phyloP scores from a whole-genome alignment of 2,113 vertebrate species.

The Etia nguti region DNA sequence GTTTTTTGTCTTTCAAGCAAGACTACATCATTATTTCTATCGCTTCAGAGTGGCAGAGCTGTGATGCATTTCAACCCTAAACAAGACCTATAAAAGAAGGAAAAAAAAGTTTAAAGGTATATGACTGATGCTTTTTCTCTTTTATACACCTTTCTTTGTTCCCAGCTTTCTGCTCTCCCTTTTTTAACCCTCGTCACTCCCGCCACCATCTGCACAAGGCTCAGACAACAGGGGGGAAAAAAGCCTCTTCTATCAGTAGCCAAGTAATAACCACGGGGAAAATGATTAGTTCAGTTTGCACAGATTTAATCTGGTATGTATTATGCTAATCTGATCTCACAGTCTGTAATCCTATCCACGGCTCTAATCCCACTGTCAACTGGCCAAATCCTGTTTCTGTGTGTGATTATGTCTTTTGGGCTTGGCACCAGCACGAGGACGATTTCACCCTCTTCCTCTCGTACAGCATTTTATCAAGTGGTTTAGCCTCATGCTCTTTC shows the following conservation, averaged over 20 bases:
- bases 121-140: not conserved
- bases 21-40: not conserved
- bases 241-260: not conserved
- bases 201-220: not conserved
- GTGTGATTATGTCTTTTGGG: constrained; percentile 49
- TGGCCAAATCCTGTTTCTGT: constrained; percentile 60
- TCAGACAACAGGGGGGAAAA: not conserved
- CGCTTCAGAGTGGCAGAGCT: not conserved
- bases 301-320: constrained; percentile 54
- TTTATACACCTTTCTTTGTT: not conserved
- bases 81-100: not conserved
- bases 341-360: constrained; percentile 53
- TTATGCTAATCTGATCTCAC: constrained; percentile 57
- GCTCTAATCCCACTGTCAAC: constrained; percentile 64
- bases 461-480: not conserved
- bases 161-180: not conserved
- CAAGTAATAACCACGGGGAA: not conserved
- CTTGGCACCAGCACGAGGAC: constrained; percentile 13
- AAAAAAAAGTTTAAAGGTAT: not conserved
- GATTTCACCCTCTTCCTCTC: not conserved
- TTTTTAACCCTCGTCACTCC: not conserved
- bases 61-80: not conserved
- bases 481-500: not conserved
- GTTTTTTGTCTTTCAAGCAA: not conserved
- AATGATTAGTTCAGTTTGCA: constrained; percentile 38